Conservation (phyloP, 2,113 vertebrate genomes). For the Platysteira castanea region DNA sequence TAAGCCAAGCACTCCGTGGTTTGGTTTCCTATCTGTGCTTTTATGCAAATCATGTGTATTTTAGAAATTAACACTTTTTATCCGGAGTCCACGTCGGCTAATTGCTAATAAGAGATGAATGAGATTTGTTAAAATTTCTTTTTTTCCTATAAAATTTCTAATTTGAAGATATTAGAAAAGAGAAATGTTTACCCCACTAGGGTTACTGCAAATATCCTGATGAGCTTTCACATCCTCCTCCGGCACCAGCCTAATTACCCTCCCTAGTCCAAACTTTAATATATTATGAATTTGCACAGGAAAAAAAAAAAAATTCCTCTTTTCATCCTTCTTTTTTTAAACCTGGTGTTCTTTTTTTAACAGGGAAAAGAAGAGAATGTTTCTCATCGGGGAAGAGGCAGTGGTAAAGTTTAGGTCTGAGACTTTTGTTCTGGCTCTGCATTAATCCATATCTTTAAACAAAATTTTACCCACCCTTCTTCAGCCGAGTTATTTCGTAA, state of each 20-base stretch:
- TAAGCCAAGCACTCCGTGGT: background rate
- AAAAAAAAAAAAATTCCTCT: background rate
- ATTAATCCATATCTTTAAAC: background rate
- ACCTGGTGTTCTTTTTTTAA: background rate
- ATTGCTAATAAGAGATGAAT: conserved; percentile 35
- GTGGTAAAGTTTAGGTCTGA: background rate
- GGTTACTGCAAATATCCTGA: conserved; percentile 43
- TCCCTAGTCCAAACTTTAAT: conserved; percentile 11
- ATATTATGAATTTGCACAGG: background rate
- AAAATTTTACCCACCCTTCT: background rate
- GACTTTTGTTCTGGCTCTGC: background rate
- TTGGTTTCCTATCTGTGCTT: background rate
- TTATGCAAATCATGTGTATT: background rate
- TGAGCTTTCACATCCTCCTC: conserved; percentile 31
- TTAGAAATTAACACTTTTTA: conserved; percentile 19
- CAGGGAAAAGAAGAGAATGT: background rate
- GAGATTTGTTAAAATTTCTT: background rate
- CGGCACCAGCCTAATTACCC: conserved; percentile 24
- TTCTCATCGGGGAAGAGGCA: background rate
- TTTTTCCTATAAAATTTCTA: conserved; percentile 31
- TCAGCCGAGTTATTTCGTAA: background rate
- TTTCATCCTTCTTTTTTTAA: background rate
- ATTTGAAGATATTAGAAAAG: conserved; percentile 40
- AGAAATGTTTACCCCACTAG: conserved; percentile 54
- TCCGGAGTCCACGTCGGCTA: background rate